Base-by-base conservation (phyloP, 2,888 invertebrate genomes). In the Venusia cambrica region DNA sequence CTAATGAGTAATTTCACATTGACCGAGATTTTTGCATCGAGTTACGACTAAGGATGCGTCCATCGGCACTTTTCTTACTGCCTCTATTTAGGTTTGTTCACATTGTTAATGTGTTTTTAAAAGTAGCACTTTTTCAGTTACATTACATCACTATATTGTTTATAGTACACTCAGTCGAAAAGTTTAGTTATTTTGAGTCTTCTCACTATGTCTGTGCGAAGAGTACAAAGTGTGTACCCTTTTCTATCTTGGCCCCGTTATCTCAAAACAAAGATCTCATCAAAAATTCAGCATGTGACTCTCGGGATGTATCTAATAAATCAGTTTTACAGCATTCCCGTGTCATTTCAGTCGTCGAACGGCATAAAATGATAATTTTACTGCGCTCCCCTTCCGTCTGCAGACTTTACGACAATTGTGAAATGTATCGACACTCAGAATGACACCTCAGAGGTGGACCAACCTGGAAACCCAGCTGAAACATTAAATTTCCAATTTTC, bases 291-390 rank as follows among this genome's bases (percentile, higher is more conserved):
- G 71, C 78, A 76, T 78, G 78, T 75, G 84, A 78, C 80, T 73
- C 69, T 62, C 61, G 77, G 75, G 79, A 83, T 85, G 84, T 79
- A 62, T 74, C 72, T 75, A 79, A 87, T 87, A 87, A 87, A 87
- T 87, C 87, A 85, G 84, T 79, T 85, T 85, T 85, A 87, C 85
- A 85, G 73, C 87, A 83, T 84, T 83, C 84, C 77, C 62, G 78
- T 80, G 87, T 85, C 87, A 83, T 87, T 85, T 87, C 87, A 83
- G 81, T 81, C 85, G 81, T 80, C 81, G 84, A 83, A 84, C 76
- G 84, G 75, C 83, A 81, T 87, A 87, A 87, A 87, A 87, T 85
- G 80, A 87, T 87, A 85, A 87, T 87, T 87, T 87, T 84, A 87
- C 75, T 73, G 79, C 78, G 68, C 69, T 80, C 83, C 79, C 84